A percentile compares a stretch with the other conserved stretches of the same genome.
Conservation (phyloP, 1,140 invertebrate species). For the Apis dorsata region DNA sequence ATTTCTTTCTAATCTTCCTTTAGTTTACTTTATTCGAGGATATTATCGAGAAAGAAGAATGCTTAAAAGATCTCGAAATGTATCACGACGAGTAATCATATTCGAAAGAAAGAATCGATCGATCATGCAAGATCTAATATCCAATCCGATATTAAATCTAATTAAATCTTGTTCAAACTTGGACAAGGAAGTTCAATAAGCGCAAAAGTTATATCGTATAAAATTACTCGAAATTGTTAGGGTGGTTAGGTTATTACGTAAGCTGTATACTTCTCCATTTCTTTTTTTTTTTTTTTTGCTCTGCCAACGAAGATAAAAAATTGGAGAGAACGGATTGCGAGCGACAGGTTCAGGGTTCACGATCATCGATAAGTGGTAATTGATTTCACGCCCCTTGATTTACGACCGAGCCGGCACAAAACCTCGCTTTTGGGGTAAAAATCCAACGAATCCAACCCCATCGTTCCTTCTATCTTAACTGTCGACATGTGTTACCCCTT, state of each 20-base stretch:
- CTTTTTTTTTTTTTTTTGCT: not conserved
- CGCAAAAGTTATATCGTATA: too few relatives aligned
- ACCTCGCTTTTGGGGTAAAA: slow-evolving; percentile 73
- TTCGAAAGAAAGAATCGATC: too few relatives aligned
- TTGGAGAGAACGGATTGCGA: not conserved
- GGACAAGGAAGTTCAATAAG: too few relatives aligned
- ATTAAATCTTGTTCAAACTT: too few relatives aligned
- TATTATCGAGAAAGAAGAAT: too few relatives aligned
- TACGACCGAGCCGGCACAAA: slow-evolving; percentile 67
- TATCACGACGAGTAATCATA: too few relatives aligned
- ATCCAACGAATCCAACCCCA: slow-evolving; percentile 70
- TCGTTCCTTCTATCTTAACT: slow-evolving; percentile 51
- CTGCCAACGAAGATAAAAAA: not conserved
- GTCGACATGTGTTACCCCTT: slow-evolving; percentile 76
- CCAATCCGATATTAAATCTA: too few relatives aligned
- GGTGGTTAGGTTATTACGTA: not conserved
- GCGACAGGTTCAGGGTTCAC: slow-evolving; percentile 67
- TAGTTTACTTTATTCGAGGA: too few relatives aligned
- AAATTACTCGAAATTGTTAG: too few relatives aligned
- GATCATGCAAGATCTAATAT: too few relatives aligned
- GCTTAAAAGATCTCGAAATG: too few relatives aligned
- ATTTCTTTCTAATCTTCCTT: not conserved
- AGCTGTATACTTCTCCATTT: not conserved
- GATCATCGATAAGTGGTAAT: slow-evolving; percentile 76
- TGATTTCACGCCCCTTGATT: slow-evolving; percentile 79